Evolutionary conservation across 2,797 vertebrate species (phyloP).

Genomic region (Dicrostonyx torquatus): DNA sequence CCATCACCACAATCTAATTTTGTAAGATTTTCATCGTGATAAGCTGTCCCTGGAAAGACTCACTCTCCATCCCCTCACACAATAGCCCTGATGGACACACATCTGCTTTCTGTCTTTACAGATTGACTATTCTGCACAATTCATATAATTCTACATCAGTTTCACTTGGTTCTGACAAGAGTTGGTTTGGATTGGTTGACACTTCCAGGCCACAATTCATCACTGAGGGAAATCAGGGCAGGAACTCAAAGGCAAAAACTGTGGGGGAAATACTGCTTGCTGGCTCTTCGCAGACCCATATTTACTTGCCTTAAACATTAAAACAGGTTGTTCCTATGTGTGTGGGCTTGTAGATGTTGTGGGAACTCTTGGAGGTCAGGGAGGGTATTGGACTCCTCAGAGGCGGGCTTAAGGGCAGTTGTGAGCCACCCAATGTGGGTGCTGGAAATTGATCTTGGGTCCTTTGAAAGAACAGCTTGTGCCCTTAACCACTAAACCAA

Average conservation of each 20-base stretch:
- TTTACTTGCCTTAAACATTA: not conserved
- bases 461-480: not conserved
- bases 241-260: not conserved
- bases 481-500: not conserved
- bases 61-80: not conserved
- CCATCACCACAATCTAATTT: slow-evolving; percentile 6
- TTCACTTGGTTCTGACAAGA: not conserved
- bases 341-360: not conserved
- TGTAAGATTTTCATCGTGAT: slow-evolving; percentile 9
- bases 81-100: not conserved
- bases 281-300: not conserved
- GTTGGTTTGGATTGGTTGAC: not conserved
- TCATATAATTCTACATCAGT: not conserved
- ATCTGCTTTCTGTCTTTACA: not conserved
- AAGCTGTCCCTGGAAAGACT: not conserved
- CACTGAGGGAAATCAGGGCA: not conserved
- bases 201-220: not conserved
- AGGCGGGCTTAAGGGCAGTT: not conserved
- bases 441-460: not conserved
- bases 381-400: not conserved
- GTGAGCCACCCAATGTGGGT: not conserved
- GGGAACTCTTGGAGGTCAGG: not conserved
- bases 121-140: not conserved
- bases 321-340: not conserved
- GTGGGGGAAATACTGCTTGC: not conserved